These are phyloP conservation scores for Troides helena DNA, from an alignment of 2,888 invertebrate genomes.

Conservation along the genomic window DNA sequence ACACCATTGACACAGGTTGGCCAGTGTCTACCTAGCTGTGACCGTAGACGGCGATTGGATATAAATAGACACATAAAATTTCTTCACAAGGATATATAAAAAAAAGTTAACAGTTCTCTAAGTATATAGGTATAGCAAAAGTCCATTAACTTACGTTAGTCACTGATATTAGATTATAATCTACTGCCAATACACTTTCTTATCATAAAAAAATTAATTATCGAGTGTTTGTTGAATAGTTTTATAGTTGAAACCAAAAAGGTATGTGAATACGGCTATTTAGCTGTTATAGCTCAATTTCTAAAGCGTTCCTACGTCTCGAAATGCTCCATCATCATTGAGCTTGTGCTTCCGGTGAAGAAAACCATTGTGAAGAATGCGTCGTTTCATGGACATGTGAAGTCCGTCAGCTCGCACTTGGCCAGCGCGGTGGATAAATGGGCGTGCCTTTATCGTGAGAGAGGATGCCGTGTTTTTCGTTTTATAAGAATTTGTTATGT, in stretches of 20 bases:
- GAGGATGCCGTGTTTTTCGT: no score
- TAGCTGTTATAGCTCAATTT: no score
- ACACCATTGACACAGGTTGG: conserved; percentile 70
- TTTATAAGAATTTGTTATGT: no score
- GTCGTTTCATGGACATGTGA: no score
- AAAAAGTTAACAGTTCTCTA: background rate
- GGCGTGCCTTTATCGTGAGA: no score
- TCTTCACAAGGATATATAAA: background rate
- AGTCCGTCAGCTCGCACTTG: no score
- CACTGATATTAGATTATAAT: conserved; percentile 16
- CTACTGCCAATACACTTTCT: conserved; percentile 17
- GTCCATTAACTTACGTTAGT: conserved; percentile 17
- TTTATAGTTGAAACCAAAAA: conserved; percentile 6
- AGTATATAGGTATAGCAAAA: conserved; percentile 14
- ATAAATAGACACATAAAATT: conserved; percentile 13
- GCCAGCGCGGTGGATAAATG: no score
- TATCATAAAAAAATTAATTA: conserved; percentile 4
- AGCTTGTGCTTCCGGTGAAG: no score
- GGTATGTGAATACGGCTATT: conserved; percentile 1
- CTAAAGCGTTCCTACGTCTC: no score
- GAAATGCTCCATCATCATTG: no score
- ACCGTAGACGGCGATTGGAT: conserved; percentile 62
- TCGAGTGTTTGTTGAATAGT: conserved; percentile 12
- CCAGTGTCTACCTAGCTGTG: conserved; percentile 46
- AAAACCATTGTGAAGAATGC: no score